Conservation (phyloP, 1,140 invertebrate genomes). For the Drosophila ercepeae region DNA sequence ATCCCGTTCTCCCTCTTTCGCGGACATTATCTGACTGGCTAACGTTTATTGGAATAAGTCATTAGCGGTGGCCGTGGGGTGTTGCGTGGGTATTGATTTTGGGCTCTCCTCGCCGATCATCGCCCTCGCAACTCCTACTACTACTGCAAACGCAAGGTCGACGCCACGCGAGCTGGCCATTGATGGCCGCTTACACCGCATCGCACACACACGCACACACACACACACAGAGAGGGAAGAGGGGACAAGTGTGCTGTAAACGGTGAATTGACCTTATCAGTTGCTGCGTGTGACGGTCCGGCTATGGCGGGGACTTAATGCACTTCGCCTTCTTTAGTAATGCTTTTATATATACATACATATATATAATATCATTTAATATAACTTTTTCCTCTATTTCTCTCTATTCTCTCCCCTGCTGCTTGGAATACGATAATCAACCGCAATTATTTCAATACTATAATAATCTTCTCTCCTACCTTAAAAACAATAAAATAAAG, state of each 20-base stretch:
- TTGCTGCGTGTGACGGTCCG: background rate
- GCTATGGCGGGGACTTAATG: background rate
- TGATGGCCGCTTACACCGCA: too few species aligned
- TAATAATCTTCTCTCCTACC: slow-evolving; percentile 44
- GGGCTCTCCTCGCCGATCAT: slow-evolving; percentile 2
- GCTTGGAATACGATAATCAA: slow-evolving; percentile 60
- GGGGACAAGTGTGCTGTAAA: slow-evolving; percentile 2
- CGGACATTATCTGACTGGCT: slow-evolving; percentile 8
- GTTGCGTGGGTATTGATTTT: slow-evolving; percentile 6
- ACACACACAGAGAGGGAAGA: background rate
- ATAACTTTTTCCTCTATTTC: slow-evolving; percentile 26
- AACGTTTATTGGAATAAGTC: slow-evolving; percentile 35
- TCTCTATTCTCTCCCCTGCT: slow-evolving; percentile 58
- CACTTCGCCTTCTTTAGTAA: background rate
- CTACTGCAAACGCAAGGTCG: slow-evolving; percentile 22
- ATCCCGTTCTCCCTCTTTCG: background rate
- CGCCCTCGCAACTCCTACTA: background rate
- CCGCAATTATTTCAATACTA: slow-evolving; percentile 47
- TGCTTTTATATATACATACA: slow-evolving; percentile 21
- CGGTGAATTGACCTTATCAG: slow-evolving; percentile 12
- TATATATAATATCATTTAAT: slow-evolving; percentile 21
- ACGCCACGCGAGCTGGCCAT: slow-evolving; percentile 9
- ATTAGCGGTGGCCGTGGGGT: background rate
- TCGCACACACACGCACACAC: background rate
- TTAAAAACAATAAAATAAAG: slow-evolving; percentile 44